Evolutionary conservation across 2,888 invertebrate genomes (phyloP).

Genomic region (Venustoraphidia nigricollis): DNA sequence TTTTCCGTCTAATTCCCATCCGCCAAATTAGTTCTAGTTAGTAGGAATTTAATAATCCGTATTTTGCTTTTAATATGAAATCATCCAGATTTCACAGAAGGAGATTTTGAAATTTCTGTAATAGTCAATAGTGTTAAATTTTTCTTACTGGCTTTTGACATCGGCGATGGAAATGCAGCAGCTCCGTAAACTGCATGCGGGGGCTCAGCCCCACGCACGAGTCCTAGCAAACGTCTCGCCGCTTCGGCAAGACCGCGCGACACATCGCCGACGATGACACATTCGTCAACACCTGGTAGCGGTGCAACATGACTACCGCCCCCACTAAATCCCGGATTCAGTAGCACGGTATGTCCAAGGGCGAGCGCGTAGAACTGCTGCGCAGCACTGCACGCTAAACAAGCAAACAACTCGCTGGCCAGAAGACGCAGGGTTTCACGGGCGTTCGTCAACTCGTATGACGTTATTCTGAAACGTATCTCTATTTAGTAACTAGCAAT

Average conservation of each 20-base stretch:
- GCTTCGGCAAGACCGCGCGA: not conserved
- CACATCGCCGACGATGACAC: not conserved
- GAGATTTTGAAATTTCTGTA: too few species aligned
- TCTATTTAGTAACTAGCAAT: not conserved
- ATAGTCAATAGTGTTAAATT: slow-evolving; percentile 13
- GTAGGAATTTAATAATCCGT: too few species aligned
- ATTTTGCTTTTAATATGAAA: too few species aligned
- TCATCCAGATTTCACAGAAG: too few species aligned
- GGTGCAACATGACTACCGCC: not conserved
- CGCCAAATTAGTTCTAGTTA: too few species aligned
- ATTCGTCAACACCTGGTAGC: not conserved
- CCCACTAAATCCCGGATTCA: slow-evolving; percentile 39
- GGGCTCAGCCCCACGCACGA: not conserved
- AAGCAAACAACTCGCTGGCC: slow-evolving; percentile 37
- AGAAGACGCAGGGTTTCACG: slow-evolving; percentile 34
- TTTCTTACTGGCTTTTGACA: not conserved
- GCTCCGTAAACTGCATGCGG: not conserved
- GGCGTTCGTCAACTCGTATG: slow-evolving; percentile 43
- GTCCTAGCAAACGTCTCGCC: not conserved
- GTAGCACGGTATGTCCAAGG: slow-evolving; percentile 60
- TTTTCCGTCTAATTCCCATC: too few species aligned
- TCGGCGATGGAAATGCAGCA: not conserved
- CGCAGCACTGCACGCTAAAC: slow-evolving; percentile 40
- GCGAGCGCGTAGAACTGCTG: slow-evolving; percentile 71
- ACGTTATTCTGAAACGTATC: slow-evolving; percentile 41